Evolutionary conservation across 2,888 invertebrate genomes (phyloP).

Genomic region (Cancer borealis): DNA sequence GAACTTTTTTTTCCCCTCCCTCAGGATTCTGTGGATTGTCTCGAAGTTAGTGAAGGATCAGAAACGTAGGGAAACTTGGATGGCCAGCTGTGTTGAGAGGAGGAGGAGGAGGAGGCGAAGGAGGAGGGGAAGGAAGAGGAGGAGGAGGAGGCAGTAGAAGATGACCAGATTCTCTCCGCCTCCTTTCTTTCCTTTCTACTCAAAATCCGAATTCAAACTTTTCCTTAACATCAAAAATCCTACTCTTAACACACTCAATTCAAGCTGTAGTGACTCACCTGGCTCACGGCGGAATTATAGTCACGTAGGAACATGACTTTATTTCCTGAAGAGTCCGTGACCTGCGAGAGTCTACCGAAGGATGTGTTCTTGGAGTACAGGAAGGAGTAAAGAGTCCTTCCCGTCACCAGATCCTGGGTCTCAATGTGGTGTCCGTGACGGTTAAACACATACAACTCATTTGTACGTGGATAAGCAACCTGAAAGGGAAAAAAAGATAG

Average conservation of each 20-base stretch:
- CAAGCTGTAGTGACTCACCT: conserved; percentile 81
- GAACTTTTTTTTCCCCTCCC: not conserved
- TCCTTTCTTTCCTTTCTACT: not conserved
- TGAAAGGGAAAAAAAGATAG: conserved; percentile 79
- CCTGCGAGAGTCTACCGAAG: conserved; percentile 80
- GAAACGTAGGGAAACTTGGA: conserved; percentile 23
- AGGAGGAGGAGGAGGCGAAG: not conserved
- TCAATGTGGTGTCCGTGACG: conserved; percentile 97
- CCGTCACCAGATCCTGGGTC: conserved; percentile 96
- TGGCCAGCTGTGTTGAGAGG: conserved; percentile 18
- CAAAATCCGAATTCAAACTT: not conserved
- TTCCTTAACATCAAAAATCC: not conserved
- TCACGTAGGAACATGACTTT: conserved; percentile 94
- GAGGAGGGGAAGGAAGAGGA: not conserved
- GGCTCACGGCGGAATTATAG: conserved; percentile 93
- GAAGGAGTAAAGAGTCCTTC: conserved; percentile 95
- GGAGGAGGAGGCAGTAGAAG: not conserved
- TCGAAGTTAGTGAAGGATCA: conserved; percentile 54
- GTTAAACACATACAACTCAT: conserved; percentile 96
- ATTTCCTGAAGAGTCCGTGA: conserved; percentile 95
- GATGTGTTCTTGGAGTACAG: conserved; percentile 95
- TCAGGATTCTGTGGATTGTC: conserved; percentile 54
- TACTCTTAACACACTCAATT: not conserved
- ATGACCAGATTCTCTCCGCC: not conserved
- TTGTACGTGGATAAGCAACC: conserved; percentile 94